phyloP scores from a whole-genome alignment of 2,888 invertebrate genomes.

The Clunio marinus region DNA sequence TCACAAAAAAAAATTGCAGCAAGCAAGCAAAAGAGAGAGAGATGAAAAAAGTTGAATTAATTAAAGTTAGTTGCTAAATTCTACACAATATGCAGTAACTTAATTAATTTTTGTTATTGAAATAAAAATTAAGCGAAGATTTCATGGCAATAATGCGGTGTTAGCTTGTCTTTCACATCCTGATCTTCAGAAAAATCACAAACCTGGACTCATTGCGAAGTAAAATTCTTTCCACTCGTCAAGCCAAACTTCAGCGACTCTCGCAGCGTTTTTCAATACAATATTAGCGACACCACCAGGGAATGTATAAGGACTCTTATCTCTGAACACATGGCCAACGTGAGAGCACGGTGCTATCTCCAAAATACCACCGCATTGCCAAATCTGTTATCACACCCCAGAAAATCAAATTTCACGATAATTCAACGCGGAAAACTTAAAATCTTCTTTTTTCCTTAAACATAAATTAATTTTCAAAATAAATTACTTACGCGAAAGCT shows the following conservation, averaged over 20 bases:
- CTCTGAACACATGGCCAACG: constrained; percentile 96
- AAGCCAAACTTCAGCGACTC: constrained; percentile 99
- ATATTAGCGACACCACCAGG: constrained; percentile 97
- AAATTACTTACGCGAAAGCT: constrained; percentile 52
- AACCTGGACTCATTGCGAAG: constrained; percentile 99
- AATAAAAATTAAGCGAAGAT: no score
- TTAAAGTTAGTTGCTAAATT: no score
- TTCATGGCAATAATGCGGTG: no score
- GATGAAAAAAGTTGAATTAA: no score
- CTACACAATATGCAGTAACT: no score
- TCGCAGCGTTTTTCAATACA: constrained; percentile 95
- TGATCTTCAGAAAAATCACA: background rate
- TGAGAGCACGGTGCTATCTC: constrained; percentile 94
- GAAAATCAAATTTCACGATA: constrained; percentile 44
- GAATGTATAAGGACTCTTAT: constrained; percentile 98
- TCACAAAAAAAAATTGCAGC: no score
- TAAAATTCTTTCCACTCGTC: constrained; percentile 99
- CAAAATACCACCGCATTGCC: constrained; percentile 94
- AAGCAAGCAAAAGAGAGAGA: no score
- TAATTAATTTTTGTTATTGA: no score
- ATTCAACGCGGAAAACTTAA: constrained; percentile 21
- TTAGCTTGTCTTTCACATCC: background rate
- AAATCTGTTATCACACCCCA: no score
- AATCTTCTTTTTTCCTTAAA: background rate
- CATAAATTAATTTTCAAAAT: background rate